phyloP scores from a whole-genome alignment of 37 sponge, comb jelly and placozoan species.

The Amphimedon queenslandica region DNA sequence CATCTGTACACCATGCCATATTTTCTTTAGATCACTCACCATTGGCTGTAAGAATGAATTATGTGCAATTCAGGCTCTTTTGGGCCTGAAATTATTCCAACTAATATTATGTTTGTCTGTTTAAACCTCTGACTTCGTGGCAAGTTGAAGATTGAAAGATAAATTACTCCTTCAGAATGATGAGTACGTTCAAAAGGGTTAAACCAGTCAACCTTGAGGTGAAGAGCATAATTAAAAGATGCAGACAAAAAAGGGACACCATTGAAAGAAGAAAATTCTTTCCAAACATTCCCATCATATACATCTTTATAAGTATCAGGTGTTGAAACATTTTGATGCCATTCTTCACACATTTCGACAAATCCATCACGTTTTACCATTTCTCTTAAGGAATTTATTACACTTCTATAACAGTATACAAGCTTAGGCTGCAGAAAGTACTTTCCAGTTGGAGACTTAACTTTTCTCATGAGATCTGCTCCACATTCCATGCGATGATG shows the following conservation, averaged over 20 bases:
- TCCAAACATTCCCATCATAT: slow-evolving; percentile 33
- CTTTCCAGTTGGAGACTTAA: too few species aligned
- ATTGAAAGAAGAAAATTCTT: background rate
- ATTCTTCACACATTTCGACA: slow-evolving; percentile 35
- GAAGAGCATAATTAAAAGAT: background rate
- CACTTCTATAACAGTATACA: slow-evolving; percentile 8
- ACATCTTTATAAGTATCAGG: slow-evolving; percentile 4
- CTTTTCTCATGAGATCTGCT: too few species aligned
- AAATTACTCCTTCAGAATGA: slow-evolving; percentile 39
- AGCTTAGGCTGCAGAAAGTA: too few species aligned
- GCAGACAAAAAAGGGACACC: slow-evolving; percentile 4
- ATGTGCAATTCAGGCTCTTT: slow-evolving; percentile 17
- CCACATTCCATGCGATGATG: too few species aligned
- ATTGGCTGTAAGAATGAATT: too few species aligned
- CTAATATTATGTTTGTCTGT: slow-evolving; percentile 29
- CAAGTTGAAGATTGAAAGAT: slow-evolving; percentile 21
- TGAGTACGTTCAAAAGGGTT: slow-evolving; percentile 27
- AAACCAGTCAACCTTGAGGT: slow-evolving; percentile 67
- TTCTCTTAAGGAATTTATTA: slow-evolving; percentile 14
- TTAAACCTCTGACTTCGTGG: slow-evolving; percentile 15
- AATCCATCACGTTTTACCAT: slow-evolving; percentile 9
- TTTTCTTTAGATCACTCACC: slow-evolving; percentile 15
- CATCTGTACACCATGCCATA: slow-evolving; percentile 22
- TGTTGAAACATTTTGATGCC: slow-evolving; percentile 8
- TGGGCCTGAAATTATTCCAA: slow-evolving; percentile 38